A percentile compares a stretch with the other conserved stretches of the same genome.
phyloP scores from a whole-genome alignment of 2,113 vertebrate genomes.

The Apistogramma diplotaenia region DNA sequence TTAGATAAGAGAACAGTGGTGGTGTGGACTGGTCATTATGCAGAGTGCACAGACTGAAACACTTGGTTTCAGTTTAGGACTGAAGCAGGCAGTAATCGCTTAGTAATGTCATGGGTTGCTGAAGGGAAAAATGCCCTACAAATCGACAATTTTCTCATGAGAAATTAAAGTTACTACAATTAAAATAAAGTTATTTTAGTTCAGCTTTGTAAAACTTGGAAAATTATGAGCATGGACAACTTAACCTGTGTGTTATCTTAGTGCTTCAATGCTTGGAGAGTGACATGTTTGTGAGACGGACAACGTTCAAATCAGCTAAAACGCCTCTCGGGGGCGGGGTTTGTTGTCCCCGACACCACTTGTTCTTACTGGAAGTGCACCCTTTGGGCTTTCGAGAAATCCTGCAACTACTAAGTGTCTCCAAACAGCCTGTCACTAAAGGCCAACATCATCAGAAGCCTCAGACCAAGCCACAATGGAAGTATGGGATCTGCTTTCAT shows the following conservation, averaged over 20 bases:
- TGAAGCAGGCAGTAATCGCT: conserved; percentile 44
- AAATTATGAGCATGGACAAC: no score
- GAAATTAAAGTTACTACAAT: no score
- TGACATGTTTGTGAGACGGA: no score
- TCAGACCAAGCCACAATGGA: conserved; percentile 51
- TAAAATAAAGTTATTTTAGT: no score
- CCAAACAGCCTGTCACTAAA: conserved; percentile 57
- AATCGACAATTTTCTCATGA: no score
- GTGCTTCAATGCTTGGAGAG: no score
- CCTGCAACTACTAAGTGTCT: conserved; percentile 35
- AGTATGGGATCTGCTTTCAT: conserved; percentile 67
- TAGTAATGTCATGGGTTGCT: conserved; percentile 3
- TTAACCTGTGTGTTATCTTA: no score
- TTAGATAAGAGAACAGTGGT: conserved; percentile 72
- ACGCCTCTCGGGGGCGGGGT: no score
- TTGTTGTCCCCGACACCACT: no score
- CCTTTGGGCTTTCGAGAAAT: conserved; percentile 49
- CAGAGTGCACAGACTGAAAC: conserved; percentile 45
- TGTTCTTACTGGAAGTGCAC: conserved; percentile 21
- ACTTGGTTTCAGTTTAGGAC: conserved; percentile 18
- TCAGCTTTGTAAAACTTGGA: no score
- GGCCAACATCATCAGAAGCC: conserved; percentile 35
- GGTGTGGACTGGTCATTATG: conserved; percentile 60
- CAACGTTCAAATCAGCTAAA: no score
- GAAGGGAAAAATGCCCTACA: not conserved